Conservation (phyloP, 2,113 vertebrate species). For the Papio anubis region DNA sequence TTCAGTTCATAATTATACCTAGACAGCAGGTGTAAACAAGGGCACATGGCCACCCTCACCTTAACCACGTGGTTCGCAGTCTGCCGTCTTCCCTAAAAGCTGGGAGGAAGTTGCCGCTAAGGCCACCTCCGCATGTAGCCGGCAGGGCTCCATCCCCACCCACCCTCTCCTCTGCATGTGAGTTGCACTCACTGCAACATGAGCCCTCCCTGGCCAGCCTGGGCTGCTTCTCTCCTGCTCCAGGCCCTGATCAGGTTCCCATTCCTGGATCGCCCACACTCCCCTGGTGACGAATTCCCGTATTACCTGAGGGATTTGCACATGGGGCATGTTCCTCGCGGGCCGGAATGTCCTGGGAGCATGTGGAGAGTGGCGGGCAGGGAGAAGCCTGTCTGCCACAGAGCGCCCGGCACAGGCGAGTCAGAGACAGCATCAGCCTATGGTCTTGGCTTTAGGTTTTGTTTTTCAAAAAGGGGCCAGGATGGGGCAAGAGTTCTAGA, state of each 20-base stretch:
- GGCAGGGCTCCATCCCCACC: background rate
- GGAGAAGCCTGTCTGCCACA: conserved; percentile 40
- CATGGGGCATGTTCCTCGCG: conserved; percentile 62
- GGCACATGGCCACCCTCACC: background rate
- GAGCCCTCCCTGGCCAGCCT: conserved; percentile 39
- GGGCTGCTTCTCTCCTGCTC: background rate
- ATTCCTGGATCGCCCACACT: conserved; percentile 65
- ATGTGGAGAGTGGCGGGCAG: conserved; percentile 30
- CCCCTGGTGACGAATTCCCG: conserved; percentile 78
- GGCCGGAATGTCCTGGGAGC: conserved; percentile 73
- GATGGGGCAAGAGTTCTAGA: background rate
- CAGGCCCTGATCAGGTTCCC: conserved; percentile 63
- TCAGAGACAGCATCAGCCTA: background rate
- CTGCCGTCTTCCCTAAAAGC: background rate
- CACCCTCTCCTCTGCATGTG: background rate
- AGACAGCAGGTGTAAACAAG: background rate
- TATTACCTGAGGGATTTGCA: conserved; percentile 79
- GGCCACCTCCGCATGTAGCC: background rate
- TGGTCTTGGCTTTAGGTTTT: background rate
- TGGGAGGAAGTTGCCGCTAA: background rate
- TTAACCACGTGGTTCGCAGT: background rate
- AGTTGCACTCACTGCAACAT: background rate
- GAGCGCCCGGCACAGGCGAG: background rate
- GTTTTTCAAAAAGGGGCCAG: conserved; percentile 1
- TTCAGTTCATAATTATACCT: background rate